phyloP scores from a whole-genome alignment of 2,113 vertebrate genomes.

The Ptilorrhoa leucosticta region DNA sequence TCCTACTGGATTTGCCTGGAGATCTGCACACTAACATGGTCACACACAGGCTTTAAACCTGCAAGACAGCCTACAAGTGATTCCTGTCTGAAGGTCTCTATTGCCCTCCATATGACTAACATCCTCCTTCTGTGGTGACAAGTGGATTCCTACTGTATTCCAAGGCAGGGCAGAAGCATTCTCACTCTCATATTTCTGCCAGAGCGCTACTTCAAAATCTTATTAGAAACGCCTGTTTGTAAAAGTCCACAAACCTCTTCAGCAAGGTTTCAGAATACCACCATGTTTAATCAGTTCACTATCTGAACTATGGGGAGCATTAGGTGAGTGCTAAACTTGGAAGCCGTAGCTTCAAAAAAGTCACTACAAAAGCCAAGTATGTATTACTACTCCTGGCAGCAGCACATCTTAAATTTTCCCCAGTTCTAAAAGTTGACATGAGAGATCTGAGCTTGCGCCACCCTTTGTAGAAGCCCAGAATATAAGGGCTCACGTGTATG shows the following conservation, averaged over 20 bases:
- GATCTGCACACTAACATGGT: not conserved
- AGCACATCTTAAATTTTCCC: not conserved
- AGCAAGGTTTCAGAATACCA: not conserved
- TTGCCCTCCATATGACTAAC: not conserved
- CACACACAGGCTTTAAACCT: not conserved
- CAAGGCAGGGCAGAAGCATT: not conserved
- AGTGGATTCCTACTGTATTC: not conserved
- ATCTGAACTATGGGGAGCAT: not conserved
- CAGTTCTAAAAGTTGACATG: not conserved
- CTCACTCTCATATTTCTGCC: not conserved
- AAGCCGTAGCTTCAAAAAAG: not conserved
- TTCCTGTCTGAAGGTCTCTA: not conserved
- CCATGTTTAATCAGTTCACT: not conserved
- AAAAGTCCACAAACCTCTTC: not conserved
- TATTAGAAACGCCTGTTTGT: not conserved
- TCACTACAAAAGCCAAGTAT: not conserved
- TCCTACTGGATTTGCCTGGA: not conserved
- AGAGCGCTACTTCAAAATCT: not conserved
- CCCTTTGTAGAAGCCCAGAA: not conserved
- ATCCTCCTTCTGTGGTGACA: not conserved
- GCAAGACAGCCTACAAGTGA: not conserved
- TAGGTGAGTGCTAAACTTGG: not conserved
- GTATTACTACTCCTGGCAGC: not conserved
- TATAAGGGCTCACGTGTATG: not conserved
- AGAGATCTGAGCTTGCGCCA: not conserved